Evolutionary conservation across 2,888 invertebrate species (phyloP).

Genomic region (Harpalus rubripes): DNA sequence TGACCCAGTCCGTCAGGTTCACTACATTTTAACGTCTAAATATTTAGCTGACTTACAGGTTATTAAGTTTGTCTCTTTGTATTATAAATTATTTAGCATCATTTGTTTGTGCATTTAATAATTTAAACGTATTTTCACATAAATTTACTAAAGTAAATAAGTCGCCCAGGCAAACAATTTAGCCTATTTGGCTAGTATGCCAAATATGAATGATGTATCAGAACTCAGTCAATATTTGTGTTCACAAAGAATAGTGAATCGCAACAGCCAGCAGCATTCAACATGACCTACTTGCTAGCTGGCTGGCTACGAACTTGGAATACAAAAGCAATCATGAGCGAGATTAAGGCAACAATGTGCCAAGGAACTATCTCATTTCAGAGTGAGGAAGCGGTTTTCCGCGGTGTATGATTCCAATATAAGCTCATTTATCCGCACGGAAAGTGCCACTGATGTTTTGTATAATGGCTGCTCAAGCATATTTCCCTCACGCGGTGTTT

Average conservation of each 20-base stretch:
- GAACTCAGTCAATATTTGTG: slow-evolving; percentile 22
- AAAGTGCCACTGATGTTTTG: slow-evolving; percentile 49
- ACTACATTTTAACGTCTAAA: no score
- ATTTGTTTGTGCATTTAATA: neutral
- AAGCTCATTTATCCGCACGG: slow-evolving; percentile 34
- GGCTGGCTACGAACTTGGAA: slow-evolving; percentile 54
- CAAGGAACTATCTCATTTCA: slow-evolving; percentile 54
- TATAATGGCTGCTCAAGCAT: slow-evolving; percentile 26
- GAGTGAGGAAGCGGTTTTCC: slow-evolving; percentile 20
- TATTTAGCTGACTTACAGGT: no score
- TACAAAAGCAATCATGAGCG: slow-evolving; percentile 62
- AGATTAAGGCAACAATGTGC: slow-evolving; percentile 58
- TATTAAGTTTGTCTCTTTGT: no score
- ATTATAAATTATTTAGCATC: no score
- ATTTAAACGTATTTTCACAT: neutral
- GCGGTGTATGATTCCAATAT: slow-evolving; percentile 42
- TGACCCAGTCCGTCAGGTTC: no score
- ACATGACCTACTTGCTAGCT: slow-evolving; percentile 50
- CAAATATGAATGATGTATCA: slow-evolving; percentile 38
- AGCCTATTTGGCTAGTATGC: slow-evolving; percentile 19
- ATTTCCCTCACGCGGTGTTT: slow-evolving; percentile 24
- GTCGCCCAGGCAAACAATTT: slow-evolving; percentile 12
- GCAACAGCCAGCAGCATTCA: neutral
- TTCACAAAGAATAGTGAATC: slow-evolving; percentile 32
- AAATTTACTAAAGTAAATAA: slow-evolving; percentile 3